A percentile compares a stretch with the other conserved stretches of the same genome.
phyloP scores from a whole-genome alignment of 2,113 vertebrate genomes.

The Hirundichthys speculiger region DNA sequence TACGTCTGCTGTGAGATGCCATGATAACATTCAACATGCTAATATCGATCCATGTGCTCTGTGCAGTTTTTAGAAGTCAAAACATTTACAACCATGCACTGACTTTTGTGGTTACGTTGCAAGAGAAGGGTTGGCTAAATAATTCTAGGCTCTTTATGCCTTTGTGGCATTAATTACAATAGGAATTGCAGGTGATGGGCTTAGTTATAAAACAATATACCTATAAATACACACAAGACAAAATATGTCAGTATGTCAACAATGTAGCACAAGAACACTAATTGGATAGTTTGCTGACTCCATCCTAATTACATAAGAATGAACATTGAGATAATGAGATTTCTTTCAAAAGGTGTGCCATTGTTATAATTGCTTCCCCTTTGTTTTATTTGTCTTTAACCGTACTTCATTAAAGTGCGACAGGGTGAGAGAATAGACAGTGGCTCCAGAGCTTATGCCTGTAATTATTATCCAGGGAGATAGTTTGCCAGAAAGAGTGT shows the following conservation, averaged over 20 bases:
- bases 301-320: slow-evolving; percentile 75
- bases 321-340: slow-evolving; percentile 65
- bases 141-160: slow-evolving; percentile 11
- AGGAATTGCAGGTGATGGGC: slow-evolving; percentile 1
- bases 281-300: slow-evolving; percentile 67
- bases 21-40: slow-evolving; percentile 3
- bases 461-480: slow-evolving; percentile 49
- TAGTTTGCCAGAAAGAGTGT: slow-evolving; percentile 18
- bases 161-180: slow-evolving; percentile 16
- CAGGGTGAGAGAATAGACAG: slow-evolving; percentile 30
- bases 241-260: slow-evolving; percentile 52
- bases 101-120: slow-evolving; percentile 1
- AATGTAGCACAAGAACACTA: slow-evolving; percentile 51
- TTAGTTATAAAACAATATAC: slow-evolving; percentile 25
- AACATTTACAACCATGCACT: background rate
- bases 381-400: slow-evolving; percentile 72
- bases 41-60: slow-evolving; percentile 4
- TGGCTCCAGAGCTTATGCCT: slow-evolving; percentile 29
- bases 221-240: slow-evolving; percentile 22
- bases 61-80: slow-evolving; percentile 4
- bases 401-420: slow-evolving; percentile 60
- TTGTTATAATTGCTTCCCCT: slow-evolving; percentile 69
- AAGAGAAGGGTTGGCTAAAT: slow-evolving; percentile 6
- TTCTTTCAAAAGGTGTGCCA: slow-evolving; percentile 61
- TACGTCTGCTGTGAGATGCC: slow-evolving; percentile 5